Percentiles rank a stretch among this genome's conserved stretches.
These are phyloP conservation scores for Sipunculus nudus DNA, from an alignment of 2,888 invertebrate species.

Conservation along the genomic window DNA sequence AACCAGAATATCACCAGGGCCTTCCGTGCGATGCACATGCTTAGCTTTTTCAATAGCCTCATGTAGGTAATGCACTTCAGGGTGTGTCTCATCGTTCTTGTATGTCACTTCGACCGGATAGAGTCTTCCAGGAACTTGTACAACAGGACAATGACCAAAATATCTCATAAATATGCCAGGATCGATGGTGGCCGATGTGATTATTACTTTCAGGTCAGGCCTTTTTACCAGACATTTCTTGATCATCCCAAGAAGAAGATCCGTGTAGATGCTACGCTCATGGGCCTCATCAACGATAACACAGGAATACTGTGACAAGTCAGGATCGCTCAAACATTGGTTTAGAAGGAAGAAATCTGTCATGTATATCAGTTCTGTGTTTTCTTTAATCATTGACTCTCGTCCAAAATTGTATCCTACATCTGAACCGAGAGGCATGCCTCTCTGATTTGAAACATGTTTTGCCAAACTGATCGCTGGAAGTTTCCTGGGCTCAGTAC, in stretches of 20 bases:
- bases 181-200: conserved; percentile 66
- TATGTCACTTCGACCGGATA: conserved; percentile 63
- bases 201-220: conserved; percentile 57
- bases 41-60: conserved; percentile 53
- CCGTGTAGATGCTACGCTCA: conserved; percentile 64
- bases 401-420: conserved; percentile 60
- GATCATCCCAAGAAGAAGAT: conserved; percentile 64
- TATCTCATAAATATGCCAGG: conserved; percentile 56
- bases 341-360: conserved; percentile 64
- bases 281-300: conserved; percentile 66
- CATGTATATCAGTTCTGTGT: conserved; percentile 58
- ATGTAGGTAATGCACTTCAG: conserved; percentile 38
- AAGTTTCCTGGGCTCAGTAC: conserved; percentile 66
- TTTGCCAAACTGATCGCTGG: conserved; percentile 63
- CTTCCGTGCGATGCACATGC: conserved; percentile 49
- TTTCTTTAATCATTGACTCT: conserved; percentile 35
- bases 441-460: conserved; percentile 61
- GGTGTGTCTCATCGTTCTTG: conserved; percentile 22
- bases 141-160: conserved; percentile 52
- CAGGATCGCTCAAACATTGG: conserved; percentile 53
- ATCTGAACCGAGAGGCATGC: conserved; percentile 47
- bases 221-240: conserved; percentile 51
- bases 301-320: conserved; percentile 45
- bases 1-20: conserved; percentile 64
- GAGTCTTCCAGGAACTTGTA: conserved; percentile 59